Evolutionary conservation across 2,888 invertebrate species (phyloP), one percentile per base, ranked within the genome.

Genomic region (Limenitis camilla): DNA sequence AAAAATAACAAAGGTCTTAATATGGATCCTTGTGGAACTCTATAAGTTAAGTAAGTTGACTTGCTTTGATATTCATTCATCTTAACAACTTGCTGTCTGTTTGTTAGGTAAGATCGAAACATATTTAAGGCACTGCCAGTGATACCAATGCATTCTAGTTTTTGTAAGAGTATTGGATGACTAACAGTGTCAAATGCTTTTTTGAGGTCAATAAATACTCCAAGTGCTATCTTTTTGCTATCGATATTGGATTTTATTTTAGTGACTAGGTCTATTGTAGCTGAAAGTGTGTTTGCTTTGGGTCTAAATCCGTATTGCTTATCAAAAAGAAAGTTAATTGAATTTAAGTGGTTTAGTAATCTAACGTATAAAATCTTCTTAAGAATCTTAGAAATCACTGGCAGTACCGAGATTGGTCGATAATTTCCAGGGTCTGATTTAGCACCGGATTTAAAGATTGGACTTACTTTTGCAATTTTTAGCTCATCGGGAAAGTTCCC

Each of bases 401-500:
- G 33, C n/a, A 49, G 35, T 6, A 61, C 62, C 5, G 58, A 56
- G 5, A 57, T 35, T 0, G 61, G 61, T 4, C 60, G 47, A 31
- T 62, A 62, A 9, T 62, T 62, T 2, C 53, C 27, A 0, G 60
- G 59, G 32, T 62, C 59, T 6, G 49, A 47, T 49, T 52, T 62
- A 2, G n/a, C n/a, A 1, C 60, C 58, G 1, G 55, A 48, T 43
- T 64, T 64, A 41, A 54, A 56, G 6, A 63, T 56, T 5, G 60
- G 61, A 6, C 49, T 53, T 0, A 63, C 58, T 48, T 59, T 63
- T 4, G 30, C 41, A 29, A 29, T 41, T 41, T 41, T 41, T n/a
- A 38, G 4, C 2, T 6, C 1, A 11, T 38, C 38, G 10, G 38
- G 38, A 38, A 38, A 38, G 2, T 38, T 11, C 10, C 38, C 38